Base-by-base conservation (phyloP, 1,140 invertebrate species). In the Sycophaga agraensis region DNA sequence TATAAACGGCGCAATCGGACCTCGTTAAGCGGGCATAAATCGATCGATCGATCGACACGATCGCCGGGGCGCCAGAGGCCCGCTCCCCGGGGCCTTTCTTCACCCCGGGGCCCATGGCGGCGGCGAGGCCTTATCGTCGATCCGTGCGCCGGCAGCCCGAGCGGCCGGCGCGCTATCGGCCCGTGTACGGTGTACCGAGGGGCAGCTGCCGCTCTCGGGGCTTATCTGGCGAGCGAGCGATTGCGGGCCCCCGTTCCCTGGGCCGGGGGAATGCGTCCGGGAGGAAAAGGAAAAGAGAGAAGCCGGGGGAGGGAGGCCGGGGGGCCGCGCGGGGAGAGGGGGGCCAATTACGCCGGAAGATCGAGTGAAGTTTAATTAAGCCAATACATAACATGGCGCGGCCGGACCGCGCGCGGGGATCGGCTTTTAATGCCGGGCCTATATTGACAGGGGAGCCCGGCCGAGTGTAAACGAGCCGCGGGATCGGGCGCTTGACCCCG, bases 341-440 rank as follows among this genome's bases (percentile, higher is more conserved):
- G 5, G 45, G 46, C 53, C 61, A 57, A 63, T 63, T 63, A 63
- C 61, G 54, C 28, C 16, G 46, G 34, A 61, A 70, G 65, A 66
- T 63, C 45, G 61, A 65, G 63, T 43, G 37, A 48, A 63, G 55
- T 70, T 72, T 68, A 68, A 70, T 72, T 65, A 68, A 70, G 54
- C 50, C 66, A 53, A 66, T 65, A 59, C 31, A 49, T 66, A 64
- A 61, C n/a, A 9, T 26, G 2, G 17, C 2, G 4, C 19, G 35
- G 3, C 24, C 42, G 31, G n/a, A 28, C 5, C 5, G 19, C 31
- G 35, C 35, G 16, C 22, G 34, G 34, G 21, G 11, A 8, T 58
- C 28, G 65, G 31, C 0, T 26, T 53, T 64, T 69, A 69, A 71
- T 71, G 53, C 57, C 54, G 56, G 60, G 62, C 43, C 57, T 56